A percentile compares a stretch with the other conserved stretches of the same genome.
Conservation (phyloP, 2,797 vertebrate species). For the Peromyscus aztecus region DNA sequence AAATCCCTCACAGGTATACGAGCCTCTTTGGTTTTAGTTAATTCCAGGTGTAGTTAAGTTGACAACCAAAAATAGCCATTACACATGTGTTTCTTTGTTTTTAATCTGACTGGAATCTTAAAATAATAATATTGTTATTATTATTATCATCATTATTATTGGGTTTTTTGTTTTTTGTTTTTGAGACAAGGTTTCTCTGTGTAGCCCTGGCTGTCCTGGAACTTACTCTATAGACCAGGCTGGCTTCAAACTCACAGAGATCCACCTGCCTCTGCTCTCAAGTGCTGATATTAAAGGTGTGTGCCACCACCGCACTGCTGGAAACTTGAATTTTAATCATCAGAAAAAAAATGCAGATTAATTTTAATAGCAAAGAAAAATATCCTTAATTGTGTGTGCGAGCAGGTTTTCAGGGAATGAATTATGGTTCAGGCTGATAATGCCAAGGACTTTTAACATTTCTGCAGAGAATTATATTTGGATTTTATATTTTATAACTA, state of each 20-base stretch:
- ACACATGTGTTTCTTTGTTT: background rate
- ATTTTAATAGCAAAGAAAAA: constrained; percentile 45
- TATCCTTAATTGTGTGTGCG: background rate
- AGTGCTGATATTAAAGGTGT: background rate
- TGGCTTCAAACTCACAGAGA: background rate
- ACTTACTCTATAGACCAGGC: background rate
- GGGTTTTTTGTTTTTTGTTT: background rate
- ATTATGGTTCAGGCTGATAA: background rate
- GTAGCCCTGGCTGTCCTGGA: background rate
- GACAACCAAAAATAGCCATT: background rate
- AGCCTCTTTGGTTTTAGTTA: background rate
- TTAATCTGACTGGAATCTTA: constrained; percentile 43
- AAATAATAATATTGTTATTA: background rate
- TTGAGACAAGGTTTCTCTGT: background rate
- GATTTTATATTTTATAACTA: constrained; percentile 53
- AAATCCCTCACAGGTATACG: background rate
- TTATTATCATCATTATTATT: background rate
- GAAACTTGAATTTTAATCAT: constrained; percentile 51
- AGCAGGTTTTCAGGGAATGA: constrained; percentile 47
- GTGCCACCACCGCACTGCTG: background rate
- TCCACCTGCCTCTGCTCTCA: background rate
- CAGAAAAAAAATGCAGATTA: background rate
- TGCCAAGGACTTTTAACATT: constrained; percentile 25
- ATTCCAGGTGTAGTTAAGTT: background rate
- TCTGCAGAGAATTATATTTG: background rate